A percentile compares a stretch with the other conserved stretches of the same genome.
Evolutionary conservation across 2,888 invertebrate species (phyloP).

Genomic region (Amiota minor): DNA sequence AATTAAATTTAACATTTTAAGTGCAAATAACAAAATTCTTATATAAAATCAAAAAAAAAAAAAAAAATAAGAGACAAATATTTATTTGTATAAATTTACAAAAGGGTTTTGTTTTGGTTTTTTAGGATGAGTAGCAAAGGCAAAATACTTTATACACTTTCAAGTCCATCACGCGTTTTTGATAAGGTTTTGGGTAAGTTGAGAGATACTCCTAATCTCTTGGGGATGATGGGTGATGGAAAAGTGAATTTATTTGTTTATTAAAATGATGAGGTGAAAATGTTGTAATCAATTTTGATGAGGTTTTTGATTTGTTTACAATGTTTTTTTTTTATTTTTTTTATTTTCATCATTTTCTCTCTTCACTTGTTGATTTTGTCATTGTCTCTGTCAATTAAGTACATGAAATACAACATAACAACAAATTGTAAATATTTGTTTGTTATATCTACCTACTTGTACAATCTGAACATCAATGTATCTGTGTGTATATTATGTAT

Average conservation of each 20-base stretch:
- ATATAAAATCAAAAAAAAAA: too few relatives aligned
- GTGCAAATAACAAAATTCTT: constrained; percentile 5
- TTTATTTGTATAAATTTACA: background rate
- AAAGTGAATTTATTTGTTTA: background rate
- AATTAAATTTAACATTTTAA: constrained; percentile 22
- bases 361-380: background rate
- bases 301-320: constrained; percentile 3
- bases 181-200: constrained; percentile 45
- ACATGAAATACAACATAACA: constrained; percentile 1
- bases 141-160: constrained; percentile 40
- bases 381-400: constrained; percentile 23
- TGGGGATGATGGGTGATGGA: too few relatives aligned
- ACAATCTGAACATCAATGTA: background rate
- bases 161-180: constrained; percentile 41
- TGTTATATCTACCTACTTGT: background rate
- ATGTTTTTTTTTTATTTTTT: too few relatives aligned
- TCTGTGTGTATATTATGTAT: too few relatives aligned
- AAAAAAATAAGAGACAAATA: background rate
- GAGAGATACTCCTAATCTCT: too few relatives aligned
- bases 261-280: background rate
- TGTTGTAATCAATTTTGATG: background rate
- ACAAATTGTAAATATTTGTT: background rate
- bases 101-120: background rate
- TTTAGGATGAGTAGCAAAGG: constrained; percentile 38
- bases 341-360: background rate